Base-by-base conservation (phyloP, 2,797 vertebrate species). In the Sebastes cheni region DNA sequence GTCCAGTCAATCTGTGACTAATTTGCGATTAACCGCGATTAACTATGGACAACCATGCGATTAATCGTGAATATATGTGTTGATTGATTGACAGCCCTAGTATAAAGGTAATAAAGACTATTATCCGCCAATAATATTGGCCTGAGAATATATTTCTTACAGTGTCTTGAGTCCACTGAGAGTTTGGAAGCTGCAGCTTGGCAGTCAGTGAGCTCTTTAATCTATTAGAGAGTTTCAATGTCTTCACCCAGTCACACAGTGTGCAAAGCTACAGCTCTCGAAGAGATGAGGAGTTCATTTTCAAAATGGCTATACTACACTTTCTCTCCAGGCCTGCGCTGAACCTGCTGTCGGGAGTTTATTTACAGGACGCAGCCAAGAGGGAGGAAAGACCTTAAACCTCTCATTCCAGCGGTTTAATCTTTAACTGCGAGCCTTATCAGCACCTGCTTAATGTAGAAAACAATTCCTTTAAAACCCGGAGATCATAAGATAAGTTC, bases 401-500 rank as follows among this genome's bases (percentile, higher is more conserved):
- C 67, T 70, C 67, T 70, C 11, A 36, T 75, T 70, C n/a, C 32
- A 12, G 14, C 1, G 1, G 29, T 60, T 74, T 62, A 68, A 76
- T 76, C 67, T 75, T 20, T 29, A 50, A 67, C 74, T 34, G 22
- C 4, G 12, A 69, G 36, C 46, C 42, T 79, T 79, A 89, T 86
- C 80, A n/a, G 65, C 3, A 22, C 11, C 75, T 75, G 54, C 62
- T 71, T 71, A 80, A 82, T 68, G 62, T 70, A 75, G 62, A 69
- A 84, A 76, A 84, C 71, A 69, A 78, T 78, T 81, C 55, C 52
- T 73, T 54, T 67, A 61, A 81, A 79, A 70, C 50, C 23, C 16
- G 61, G 65, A 78, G 74, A 74, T 82, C 58, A 64, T 25, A 39
- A 52, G 77, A 80, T 82, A 60, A 80, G 77, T 13, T n/a, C 39